A percentile compares a stretch with the other conserved stretches of the same genome.
phyloP scores from a whole-genome alignment of 2,113 vertebrate genomes.

The Grus americana region DNA sequence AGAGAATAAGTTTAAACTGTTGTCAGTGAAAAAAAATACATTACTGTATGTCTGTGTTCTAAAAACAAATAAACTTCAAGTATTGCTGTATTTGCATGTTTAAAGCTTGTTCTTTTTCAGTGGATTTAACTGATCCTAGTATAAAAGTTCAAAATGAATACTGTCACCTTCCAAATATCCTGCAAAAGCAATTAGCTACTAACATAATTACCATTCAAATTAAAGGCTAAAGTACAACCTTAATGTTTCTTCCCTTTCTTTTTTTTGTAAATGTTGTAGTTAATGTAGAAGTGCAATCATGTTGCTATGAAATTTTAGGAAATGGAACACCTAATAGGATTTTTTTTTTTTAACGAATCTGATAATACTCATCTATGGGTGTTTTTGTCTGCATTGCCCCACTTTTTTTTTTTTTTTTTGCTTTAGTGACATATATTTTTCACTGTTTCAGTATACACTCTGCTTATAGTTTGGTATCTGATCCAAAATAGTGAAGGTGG shows the following conservation, averaged over 20 bases:
- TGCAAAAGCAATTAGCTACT: background rate
- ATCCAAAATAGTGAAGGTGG: background rate
- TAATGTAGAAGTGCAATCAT: background rate
- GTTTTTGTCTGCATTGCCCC: background rate
- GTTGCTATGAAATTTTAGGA: too few relatives aligned
- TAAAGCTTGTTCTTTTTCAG: background rate
- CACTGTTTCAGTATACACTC: background rate
- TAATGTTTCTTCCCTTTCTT: background rate
- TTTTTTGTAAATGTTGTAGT: background rate
- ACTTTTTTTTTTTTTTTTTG: background rate
- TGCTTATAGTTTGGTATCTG: background rate
- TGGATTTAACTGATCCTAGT: background rate
- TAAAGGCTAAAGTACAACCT: background rate
- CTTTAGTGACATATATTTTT: background rate
- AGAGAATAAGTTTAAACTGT: background rate
- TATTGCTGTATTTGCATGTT: background rate
- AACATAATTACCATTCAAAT: background rate
- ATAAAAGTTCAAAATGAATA: background rate
- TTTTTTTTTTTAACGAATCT: background rate
- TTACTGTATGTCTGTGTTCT: background rate
- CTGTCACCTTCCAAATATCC: background rate
- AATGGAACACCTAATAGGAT: background rate
- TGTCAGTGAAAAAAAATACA: background rate
- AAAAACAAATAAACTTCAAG: background rate
- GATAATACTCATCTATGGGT: fast-evolving